Evolutionary conservation across 2,797 vertebrate species (phyloP).

Genomic region (Oryzias sinensis): DNA sequence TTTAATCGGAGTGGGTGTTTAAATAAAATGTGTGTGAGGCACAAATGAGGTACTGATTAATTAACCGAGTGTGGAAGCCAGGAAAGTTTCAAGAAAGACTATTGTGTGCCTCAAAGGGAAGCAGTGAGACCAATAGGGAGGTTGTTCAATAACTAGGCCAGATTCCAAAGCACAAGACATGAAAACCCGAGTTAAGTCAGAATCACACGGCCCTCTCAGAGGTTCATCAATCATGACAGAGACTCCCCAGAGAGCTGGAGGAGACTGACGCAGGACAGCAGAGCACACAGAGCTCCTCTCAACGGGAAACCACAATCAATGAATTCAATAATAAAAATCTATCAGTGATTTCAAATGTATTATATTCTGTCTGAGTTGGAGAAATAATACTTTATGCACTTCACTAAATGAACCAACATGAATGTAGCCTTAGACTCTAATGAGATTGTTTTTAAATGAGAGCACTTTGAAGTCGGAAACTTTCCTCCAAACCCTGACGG

Average conservation of each 20-base stretch:
- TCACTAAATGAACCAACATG: conserved; percentile 37
- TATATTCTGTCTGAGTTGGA: conserved; percentile 34
- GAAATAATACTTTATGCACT: conserved; percentile 29
- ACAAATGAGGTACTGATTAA: conserved; percentile 67
- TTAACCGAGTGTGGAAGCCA: conserved; percentile 61
- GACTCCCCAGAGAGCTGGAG: conserved; percentile 53
- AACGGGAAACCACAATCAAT: conserved; percentile 52
- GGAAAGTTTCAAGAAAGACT: conserved; percentile 58
- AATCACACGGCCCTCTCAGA: conserved; percentile 72
- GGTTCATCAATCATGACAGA: conserved; percentile 66
- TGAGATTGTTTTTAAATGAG: conserved; percentile 53
- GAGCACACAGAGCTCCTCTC: conserved; percentile 25
- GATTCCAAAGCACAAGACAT: conserved; percentile 70
- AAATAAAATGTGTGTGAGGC: conserved; percentile 50
- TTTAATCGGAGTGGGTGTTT: conserved; percentile 4
- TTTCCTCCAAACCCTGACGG: conserved; percentile 51
- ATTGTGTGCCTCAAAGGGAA: conserved; percentile 55
- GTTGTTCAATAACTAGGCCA: conserved; percentile 70
- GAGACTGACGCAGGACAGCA: conserved; percentile 44
- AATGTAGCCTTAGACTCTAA: conserved; percentile 47
- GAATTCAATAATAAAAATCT: conserved; percentile 36
- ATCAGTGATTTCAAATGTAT: conserved; percentile 38
- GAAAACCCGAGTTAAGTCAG: conserved; percentile 67
- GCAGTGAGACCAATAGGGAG: conserved; percentile 44
- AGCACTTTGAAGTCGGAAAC: conserved; percentile 55